These are phyloP conservation scores for Lasius platythorax DNA, from an alignment of 2,888 invertebrate genomes.

Conservation along the genomic window DNA sequence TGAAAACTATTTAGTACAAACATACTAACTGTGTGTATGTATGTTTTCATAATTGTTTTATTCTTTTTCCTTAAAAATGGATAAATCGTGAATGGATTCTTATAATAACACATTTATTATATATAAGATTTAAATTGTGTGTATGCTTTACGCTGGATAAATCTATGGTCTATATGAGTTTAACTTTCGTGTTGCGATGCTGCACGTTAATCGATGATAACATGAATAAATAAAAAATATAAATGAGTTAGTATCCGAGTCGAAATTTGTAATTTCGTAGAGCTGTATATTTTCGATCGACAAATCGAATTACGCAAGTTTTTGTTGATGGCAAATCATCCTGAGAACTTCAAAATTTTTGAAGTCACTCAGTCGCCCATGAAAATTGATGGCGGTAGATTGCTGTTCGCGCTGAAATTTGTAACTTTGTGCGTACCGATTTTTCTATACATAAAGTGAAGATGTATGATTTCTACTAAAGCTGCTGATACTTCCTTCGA, in stretches of 20 bases:
- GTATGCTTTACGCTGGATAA: neutral
- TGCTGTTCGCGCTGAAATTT: conserved; percentile 37
- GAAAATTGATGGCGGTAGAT: conserved; percentile 33
- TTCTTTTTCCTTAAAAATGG: neutral
- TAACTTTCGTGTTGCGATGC: neutral
- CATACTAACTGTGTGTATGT: neutral
- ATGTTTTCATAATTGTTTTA: conserved; percentile 7
- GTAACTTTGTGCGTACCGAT: conserved; percentile 30
- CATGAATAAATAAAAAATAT: neutral
- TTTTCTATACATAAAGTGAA: conserved; percentile 12
- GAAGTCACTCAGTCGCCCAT: conserved; percentile 11
- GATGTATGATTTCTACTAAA: conserved; percentile 36
- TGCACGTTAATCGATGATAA: neutral
- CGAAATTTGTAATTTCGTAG: conserved; percentile 11
- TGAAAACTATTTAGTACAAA: neutral
- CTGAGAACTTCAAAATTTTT: conserved; percentile 39
- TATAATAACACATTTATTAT: neutral
- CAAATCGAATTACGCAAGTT: conserved; percentile 16
- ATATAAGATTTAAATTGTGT: neutral
- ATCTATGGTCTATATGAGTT: neutral
- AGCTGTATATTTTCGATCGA: neutral
- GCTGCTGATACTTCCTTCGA: neutral
- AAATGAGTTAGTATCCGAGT: neutral
- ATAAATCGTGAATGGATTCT: neutral
- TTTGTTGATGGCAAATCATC: conserved; percentile 39